Conservation (phyloP, 2,113 vertebrate genomes). For the Campylomormyrus tamandua region DNA sequence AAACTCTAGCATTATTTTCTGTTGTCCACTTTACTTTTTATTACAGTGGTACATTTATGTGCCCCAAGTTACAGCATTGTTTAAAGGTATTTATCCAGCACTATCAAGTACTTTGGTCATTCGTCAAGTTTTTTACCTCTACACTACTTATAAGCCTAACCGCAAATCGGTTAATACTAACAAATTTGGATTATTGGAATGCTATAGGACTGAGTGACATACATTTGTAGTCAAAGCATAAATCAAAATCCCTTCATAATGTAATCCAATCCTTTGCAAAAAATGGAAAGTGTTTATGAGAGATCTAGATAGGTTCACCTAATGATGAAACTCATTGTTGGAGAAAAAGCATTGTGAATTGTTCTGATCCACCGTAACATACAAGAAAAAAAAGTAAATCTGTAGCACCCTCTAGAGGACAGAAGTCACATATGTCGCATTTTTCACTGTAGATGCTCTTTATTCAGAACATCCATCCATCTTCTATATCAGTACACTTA, state of each 20-base stretch:
- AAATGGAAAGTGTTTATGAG: not conserved
- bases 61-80: not conserved
- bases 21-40: not conserved
- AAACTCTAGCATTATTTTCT: not conserved
- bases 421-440: not conserved
- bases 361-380: not conserved
- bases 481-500: not conserved
- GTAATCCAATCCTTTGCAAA: not conserved
- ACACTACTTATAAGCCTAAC: not conserved
- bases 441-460: not conserved
- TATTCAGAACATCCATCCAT: not conserved
- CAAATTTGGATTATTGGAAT: not conserved
- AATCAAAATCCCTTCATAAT: not conserved
- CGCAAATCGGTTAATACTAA: not conserved
- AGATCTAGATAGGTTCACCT: not conserved
- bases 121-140: not conserved
- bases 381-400: slow-evolving; percentile 26
- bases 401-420: slow-evolving; percentile 55
- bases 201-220: not conserved
- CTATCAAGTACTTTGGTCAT: not conserved
- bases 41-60: not conserved
- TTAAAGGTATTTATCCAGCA: not conserved
- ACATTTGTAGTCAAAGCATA: not conserved
- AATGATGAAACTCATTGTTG: not conserved
- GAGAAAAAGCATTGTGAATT: not conserved